phyloP scores from a whole-genome alignment of 2,888 invertebrate species.

The Ophioninae sp. region DNA sequence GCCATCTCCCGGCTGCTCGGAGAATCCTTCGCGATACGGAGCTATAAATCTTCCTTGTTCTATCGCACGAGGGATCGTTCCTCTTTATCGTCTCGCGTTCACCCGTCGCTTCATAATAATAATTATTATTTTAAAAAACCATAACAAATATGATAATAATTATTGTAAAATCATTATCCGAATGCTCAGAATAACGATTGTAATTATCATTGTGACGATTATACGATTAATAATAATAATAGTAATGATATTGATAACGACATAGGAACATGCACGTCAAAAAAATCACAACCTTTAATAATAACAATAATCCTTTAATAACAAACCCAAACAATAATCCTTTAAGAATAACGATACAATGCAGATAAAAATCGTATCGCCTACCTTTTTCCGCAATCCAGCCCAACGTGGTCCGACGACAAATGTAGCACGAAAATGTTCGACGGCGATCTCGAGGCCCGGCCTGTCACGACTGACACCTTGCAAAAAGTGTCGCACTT shows the following conservation, averaged over 20 bases:
- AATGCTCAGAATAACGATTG: not conserved
- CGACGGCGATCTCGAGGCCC: not conserved
- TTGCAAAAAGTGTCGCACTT: not conserved
- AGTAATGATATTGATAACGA: not conserved
- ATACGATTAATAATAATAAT: too few species aligned
- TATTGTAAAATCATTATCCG: not conserved
- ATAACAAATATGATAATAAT: not conserved
- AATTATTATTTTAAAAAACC: not conserved
- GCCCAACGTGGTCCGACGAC: not conserved
- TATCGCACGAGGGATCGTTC: not conserved
- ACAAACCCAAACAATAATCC: not conserved
- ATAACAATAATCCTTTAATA: not conserved
- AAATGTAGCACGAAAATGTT: not conserved
- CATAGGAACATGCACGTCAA: too few species aligned
- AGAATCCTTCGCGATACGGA: not conserved
- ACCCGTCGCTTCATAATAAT: not conserved
- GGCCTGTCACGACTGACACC: not conserved
- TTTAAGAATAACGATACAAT: not conserved
- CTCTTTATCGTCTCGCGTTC: slow-evolving; percentile 57
- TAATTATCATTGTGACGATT: not conserved
- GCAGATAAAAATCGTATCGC: not conserved
- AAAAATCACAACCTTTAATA: not conserved
- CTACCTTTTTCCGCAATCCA: not conserved
- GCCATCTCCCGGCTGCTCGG: slow-evolving; percentile 16
- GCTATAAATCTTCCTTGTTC: slow-evolving; percentile 17